A percentile compares a stretch with the other conserved stretches of the same genome.
Conservation (phyloP, 2,113 vertebrate genomes). For the Murina feae region DNA sequence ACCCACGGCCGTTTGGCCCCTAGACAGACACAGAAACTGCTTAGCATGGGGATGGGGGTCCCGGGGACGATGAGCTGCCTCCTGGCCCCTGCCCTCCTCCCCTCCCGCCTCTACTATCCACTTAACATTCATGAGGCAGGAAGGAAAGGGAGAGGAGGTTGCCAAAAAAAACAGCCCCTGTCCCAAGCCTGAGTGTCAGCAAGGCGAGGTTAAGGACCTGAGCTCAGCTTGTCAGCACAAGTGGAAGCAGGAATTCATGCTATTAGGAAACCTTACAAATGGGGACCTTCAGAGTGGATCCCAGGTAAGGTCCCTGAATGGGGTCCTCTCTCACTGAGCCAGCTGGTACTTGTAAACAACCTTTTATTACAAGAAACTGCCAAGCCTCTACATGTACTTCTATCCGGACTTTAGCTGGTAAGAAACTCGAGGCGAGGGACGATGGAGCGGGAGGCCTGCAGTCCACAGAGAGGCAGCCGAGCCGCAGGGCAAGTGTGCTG, state of each 20-base stretch:
- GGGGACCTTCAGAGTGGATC: neutral
- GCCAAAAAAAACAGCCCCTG: neutral
- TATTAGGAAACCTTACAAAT: neutral
- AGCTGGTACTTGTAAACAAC: slow-evolving; percentile 7
- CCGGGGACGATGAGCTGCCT: neutral
- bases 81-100: neutral
- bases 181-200: neutral
- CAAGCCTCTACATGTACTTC: neutral
- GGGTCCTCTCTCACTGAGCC: slow-evolving; percentile 1
- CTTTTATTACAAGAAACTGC: neutral
- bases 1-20: neutral
- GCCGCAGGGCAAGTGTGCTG: neutral
- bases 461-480: neutral
- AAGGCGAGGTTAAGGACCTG: neutral
- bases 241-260: neutral
- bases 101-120: neutral
- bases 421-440: neutral
- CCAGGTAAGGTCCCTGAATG: neutral
- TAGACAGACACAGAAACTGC: neutral
- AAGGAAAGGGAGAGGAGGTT: neutral
- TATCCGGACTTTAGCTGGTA: neutral
- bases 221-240: neutral
- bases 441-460: neutral
- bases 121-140: neutral
- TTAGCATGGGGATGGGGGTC: neutral